Evolutionary conservation across 23 tunicate species (phyloP), one percentile per base, ranked within the genome.

Genomic region (Oikopleura dioica): DNA sequence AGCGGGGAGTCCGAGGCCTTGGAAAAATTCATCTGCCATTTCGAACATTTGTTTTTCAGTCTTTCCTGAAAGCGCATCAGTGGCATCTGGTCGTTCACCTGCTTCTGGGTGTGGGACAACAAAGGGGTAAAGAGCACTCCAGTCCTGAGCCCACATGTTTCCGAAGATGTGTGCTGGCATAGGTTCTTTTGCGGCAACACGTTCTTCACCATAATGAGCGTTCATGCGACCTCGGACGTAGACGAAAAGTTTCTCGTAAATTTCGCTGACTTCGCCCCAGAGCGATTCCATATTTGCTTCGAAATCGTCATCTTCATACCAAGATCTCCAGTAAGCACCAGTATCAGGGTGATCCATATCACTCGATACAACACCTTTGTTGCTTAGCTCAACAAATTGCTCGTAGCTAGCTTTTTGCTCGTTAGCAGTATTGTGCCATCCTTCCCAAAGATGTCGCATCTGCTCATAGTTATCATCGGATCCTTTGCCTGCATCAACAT

Each of bases 61-160:
- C 33, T 12, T 12, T 28, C 26, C 26, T 28, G 16, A 5, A 28
- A 63, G 30, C 26, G 82, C 99, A 0, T 78, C 75, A 24, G 87
- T 83, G 0, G 99, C 99, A 69, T 94, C 94, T 0, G 99, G 99
- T 69, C 99, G 38, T 44, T 81, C 81, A 24, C 95, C 99, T 1
- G 44, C 36, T 23, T 63, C 33, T 63, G 72, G 72, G 76, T 78
- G 83, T 0, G 99, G 99, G 58, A 80, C 99, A 24, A 86, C 84
- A 35, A 86, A 77, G n/a, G 81, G 81, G 68, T 94, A 94, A 0
- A 94, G 59, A 51, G 77, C 68, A n/a, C 72, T 50, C 99, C 99
- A 94, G 37, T 83, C 85, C 59, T 94, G 99, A 33, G 99, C 99
- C 99, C 99, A 94, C 99, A 94, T 94, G 68, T 94, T 94, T 24